Conservation (phyloP, 2,797 vertebrate species). For the Pangasius larnaudii region DNA sequence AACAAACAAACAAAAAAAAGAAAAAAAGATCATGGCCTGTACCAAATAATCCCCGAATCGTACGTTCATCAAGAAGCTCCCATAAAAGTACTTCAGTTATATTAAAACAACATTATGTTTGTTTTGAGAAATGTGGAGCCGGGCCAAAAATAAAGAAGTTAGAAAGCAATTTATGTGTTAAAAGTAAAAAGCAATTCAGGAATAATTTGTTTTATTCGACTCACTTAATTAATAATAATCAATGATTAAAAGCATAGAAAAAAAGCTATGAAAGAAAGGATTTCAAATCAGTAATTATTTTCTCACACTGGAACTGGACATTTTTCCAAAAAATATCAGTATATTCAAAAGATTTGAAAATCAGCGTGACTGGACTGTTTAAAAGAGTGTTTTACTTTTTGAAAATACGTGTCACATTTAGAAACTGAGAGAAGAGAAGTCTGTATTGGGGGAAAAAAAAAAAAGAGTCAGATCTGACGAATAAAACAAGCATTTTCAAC, state of each 20-base stretch:
- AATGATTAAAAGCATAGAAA: conserved; percentile 10
- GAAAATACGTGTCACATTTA: background rate
- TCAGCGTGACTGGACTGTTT: background rate
- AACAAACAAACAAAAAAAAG: no score
- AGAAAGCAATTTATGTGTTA: background rate
- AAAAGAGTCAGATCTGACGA: background rate
- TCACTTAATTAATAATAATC: conserved; percentile 20
- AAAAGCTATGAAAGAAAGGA: background rate
- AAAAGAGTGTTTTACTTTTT: background rate
- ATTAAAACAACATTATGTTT: conserved; percentile 2
- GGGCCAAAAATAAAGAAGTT: background rate
- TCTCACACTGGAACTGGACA: conserved; percentile 1
- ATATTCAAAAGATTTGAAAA: background rate
- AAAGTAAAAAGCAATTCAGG: background rate
- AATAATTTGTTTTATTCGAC: conserved; percentile 23
- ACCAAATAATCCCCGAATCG: background rate
- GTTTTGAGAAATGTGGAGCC: background rate
- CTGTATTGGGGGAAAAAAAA: background rate
- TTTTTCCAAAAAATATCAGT: background rate
- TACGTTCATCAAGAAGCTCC: background rate
- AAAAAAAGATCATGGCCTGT: background rate
- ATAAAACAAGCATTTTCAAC: background rate
- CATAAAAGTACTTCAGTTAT: background rate
- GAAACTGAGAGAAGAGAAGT: background rate
- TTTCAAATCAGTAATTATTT: background rate